Conservation (phyloP, 1,140 invertebrate genomes). For the Sitobion miscanthi region DNA sequence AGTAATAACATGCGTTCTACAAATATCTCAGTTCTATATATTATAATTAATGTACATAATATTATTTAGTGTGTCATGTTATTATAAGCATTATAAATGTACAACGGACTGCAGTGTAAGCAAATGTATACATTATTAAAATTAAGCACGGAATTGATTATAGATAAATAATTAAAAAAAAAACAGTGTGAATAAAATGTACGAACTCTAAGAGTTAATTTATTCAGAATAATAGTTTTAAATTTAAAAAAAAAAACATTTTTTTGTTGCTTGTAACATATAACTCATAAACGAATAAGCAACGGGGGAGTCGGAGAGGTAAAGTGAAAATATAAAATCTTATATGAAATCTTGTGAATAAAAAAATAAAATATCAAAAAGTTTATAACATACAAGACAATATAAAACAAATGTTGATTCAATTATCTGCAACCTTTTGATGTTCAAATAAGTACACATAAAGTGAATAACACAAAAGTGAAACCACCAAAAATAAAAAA, state of each 20-base stretch:
- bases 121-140: not conserved
- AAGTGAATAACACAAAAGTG: not conserved
- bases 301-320: fast-evolving
- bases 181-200: not conserved
- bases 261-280: not conserved
- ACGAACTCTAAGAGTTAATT: not conserved
- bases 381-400: not conserved
- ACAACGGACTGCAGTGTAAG: not conserved
- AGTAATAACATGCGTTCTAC: no score
- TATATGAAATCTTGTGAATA: not conserved
- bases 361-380: not conserved
- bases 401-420: slow-evolving; percentile 8
- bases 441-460: not conserved
- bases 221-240: not conserved
- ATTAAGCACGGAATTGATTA: not conserved
- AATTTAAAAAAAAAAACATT: not conserved
- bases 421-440: not conserved
- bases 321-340: not conserved
- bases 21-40: no score
- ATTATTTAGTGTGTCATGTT: no score
- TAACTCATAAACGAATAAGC: not conserved
- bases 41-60: no score
- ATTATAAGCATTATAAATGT: no score
- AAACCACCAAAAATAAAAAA: not conserved
- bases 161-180: not conserved